Percentiles rank a stretch among this genome's conserved stretches.
These are phyloP conservation scores for Lucilia sericata DNA, from an alignment of 1,140 invertebrate genomes.

Conservation along the genomic window DNA sequence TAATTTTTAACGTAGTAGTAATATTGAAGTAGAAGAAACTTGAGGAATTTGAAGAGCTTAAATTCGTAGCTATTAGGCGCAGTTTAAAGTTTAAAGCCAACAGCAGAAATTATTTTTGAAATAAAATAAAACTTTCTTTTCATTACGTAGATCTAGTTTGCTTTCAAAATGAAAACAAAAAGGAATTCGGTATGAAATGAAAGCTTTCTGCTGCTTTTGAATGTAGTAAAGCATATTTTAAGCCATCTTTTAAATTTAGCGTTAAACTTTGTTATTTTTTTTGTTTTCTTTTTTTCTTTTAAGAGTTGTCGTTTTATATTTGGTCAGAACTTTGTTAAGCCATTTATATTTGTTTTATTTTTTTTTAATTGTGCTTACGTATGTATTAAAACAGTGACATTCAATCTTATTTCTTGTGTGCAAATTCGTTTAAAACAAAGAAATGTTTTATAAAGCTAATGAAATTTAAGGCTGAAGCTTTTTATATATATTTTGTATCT, in stretches of 20 bases:
- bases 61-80: constrained; percentile 41
- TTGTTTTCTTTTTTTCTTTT: constrained; percentile 46
- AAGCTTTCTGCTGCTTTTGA: constrained; percentile 61
- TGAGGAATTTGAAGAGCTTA: constrained; percentile 29
- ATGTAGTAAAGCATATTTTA: constrained; percentile 69
- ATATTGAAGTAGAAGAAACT: neutral
- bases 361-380: constrained; percentile 46
- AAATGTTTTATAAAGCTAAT: no score
- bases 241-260: constrained; percentile 64
- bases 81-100: constrained; percentile 39
- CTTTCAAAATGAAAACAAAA: neutral
- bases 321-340: constrained; percentile 26
- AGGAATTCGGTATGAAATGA: constrained; percentile 55
- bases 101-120: constrained; percentile 51
- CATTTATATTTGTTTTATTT: neutral
- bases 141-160: constrained; percentile 48
- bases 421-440: no score
- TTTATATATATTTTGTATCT: no score
- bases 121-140: constrained; percentile 58
- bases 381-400: constrained; percentile 36
- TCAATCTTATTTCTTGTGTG: constrained; percentile 4
- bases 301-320: constrained; percentile 49
- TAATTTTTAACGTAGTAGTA: constrained; percentile 31
- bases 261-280: constrained; percentile 44
- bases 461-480: no score